These are phyloP conservation scores for Nymphalis io DNA, from an alignment of 1,140 invertebrate genomes.

Conservation along the genomic window DNA sequence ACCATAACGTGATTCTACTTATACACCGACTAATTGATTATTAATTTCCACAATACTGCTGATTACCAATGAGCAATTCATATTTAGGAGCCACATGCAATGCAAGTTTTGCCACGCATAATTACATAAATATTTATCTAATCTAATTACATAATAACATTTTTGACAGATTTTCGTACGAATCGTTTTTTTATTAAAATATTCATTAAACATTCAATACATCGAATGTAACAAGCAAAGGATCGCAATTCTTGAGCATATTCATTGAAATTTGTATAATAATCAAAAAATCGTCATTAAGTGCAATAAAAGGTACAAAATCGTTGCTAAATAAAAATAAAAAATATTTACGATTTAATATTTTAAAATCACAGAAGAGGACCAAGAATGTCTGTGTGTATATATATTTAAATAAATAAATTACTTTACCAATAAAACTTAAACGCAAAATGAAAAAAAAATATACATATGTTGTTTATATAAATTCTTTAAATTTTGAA, in stretches of 20 bases:
- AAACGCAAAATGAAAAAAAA: too few relatives aligned
- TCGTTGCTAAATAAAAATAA: constrained; percentile 6
- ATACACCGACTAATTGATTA: constrained; percentile 53
- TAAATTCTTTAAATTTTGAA: background rate
- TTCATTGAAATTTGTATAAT: constrained; percentile 8
- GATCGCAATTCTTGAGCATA: constrained; percentile 16
- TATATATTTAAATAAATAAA: constrained; percentile 6
- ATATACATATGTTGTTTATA: too few relatives aligned
- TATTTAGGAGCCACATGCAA: constrained; percentile 2
- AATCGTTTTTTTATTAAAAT: background rate
- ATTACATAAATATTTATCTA: too few relatives aligned
- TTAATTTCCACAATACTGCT: constrained; percentile 65
- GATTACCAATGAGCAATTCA: constrained; percentile 62
- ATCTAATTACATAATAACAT: background rate
- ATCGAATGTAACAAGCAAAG: constrained; percentile 8
- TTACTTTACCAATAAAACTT: background rate
- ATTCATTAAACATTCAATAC: background rate
- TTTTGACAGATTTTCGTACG: background rate
- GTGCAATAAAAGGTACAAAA: constrained; percentile 23
- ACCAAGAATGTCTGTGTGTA: background rate
- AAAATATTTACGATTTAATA: background rate
- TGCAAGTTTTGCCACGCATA: background rate
- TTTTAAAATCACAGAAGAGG: constrained; percentile 7
- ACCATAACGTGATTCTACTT: constrained; percentile 43
- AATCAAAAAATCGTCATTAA: constrained; percentile 24